phyloP scores from a whole-genome alignment of 2,888 invertebrate species.

The Andrena haemorrhoa region DNA sequence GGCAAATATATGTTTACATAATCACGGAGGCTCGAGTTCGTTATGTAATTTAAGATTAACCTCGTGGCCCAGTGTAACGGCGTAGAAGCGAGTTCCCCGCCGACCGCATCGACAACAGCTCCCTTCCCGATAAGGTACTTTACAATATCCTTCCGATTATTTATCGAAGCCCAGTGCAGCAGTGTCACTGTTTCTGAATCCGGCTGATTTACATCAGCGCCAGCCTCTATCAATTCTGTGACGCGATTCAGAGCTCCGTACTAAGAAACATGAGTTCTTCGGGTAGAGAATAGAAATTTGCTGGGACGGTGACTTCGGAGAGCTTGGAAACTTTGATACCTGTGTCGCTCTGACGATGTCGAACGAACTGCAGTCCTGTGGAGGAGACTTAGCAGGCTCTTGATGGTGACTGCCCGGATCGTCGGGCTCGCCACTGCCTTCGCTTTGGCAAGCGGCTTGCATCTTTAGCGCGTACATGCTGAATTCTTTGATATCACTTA shows the following conservation, averaged over 20 bases:
- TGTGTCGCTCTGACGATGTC: slow-evolving; percentile 98
- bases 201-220: slow-evolving; percentile 97
- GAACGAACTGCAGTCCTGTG: slow-evolving; percentile 91
- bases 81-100: slow-evolving; percentile 98
- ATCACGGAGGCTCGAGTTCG: neutral
- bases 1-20: neutral
- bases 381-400: slow-evolving; percentile 78
- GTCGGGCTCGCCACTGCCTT: slow-evolving; percentile 80
- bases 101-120: slow-evolving; percentile 95
- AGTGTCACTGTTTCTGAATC: slow-evolving; percentile 98
- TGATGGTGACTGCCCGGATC: slow-evolving; percentile 75
- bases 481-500: slow-evolving; percentile 2
- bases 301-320: neutral
- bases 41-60: slow-evolving; percentile 76
- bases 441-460: slow-evolving; percentile 82
- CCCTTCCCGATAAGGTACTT: slow-evolving; percentile 94
- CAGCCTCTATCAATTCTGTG: slow-evolving; percentile 95
- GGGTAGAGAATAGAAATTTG: neutral
- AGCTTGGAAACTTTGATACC: slow-evolving; percentile 82
- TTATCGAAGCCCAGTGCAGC: slow-evolving; percentile 99
- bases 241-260: slow-evolving; percentile 95
- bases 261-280: slow-evolving; percentile 78
- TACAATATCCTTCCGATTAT: slow-evolving; percentile 97
- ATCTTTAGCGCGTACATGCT: slow-evolving; percentile 83
- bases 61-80: slow-evolving; percentile 99